These are phyloP conservation scores for Micromesistius poutassou DNA, from an alignment of 2,797 vertebrate genomes.

Conservation along the genomic window DNA sequence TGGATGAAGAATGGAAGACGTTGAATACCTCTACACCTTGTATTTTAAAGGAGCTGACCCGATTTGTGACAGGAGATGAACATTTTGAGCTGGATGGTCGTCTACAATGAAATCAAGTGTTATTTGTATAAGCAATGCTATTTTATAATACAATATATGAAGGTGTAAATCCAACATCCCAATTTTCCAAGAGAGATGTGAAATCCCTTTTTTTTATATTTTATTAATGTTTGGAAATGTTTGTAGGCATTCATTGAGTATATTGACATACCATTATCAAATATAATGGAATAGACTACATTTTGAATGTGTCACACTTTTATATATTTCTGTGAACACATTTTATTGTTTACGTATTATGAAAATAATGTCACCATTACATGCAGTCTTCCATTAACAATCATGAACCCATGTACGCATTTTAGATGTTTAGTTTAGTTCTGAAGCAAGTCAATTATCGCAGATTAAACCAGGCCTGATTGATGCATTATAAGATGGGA, in stretches of 20 bases:
- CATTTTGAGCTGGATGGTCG: slow-evolving; percentile 37
- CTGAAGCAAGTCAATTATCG: not conserved
- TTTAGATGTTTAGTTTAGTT: not conserved
- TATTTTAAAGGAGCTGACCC: slow-evolving; percentile 15
- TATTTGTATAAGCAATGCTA: slow-evolving; percentile 47
- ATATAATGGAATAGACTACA: not conserved
- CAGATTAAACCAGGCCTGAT: not conserved
- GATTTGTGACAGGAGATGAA: slow-evolving; percentile 34
- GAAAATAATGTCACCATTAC: not conserved
- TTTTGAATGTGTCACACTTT: not conserved
- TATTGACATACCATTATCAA: not conserved
- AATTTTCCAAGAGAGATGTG: slow-evolving; percentile 26
- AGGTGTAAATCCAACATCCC: slow-evolving; percentile 44
- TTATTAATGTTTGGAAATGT: slow-evolving; percentile 26
- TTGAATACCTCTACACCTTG: slow-evolving; percentile 20
- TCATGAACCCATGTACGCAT: not conserved
- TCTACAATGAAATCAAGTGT: slow-evolving; percentile 31
- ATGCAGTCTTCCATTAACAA: not conserved
- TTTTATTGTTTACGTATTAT: not conserved
- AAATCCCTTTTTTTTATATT: slow-evolving; percentile 23
- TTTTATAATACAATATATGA: slow-evolving; percentile 43
- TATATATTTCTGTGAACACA: not conserved
- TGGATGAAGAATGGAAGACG: slow-evolving; percentile 32
- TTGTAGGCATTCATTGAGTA: slow-evolving; percentile 16
- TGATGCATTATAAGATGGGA: not conserved